Conservation (phyloP, 2,888 invertebrate genomes). For the Rotaria socialis region DNA sequence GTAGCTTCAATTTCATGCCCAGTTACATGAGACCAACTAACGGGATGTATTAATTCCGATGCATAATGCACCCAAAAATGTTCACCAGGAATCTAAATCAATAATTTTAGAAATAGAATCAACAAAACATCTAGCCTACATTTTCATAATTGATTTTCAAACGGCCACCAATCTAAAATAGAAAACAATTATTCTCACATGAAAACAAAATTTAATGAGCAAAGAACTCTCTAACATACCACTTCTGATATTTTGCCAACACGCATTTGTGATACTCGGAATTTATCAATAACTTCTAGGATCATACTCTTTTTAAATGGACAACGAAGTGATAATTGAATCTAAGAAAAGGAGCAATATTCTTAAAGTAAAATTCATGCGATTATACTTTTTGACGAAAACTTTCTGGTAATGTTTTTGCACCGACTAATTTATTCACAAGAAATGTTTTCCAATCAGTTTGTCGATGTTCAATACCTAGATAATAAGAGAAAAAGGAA, state of each 20-base stretch:
- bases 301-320: slow-evolving; percentile 67
- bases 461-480: slow-evolving; percentile 82
- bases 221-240: neutral
- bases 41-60: slow-evolving; percentile 85
- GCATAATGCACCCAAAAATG: slow-evolving; percentile 95
- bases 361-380: slow-evolving; percentile 1
- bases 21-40: slow-evolving; percentile 87
- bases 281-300: slow-evolving; percentile 91
- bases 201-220: too few species aligned
- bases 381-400: slow-evolving; percentile 74
- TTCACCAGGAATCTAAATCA: slow-evolving; percentile 54
- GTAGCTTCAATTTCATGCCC: slow-evolving; percentile 84
- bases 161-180: slow-evolving; percentile 71
- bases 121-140: slow-evolving; percentile 61
- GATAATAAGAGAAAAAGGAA: slow-evolving; percentile 36
- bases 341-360: neutral
- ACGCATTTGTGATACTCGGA: slow-evolving; percentile 80
- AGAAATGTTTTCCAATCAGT: slow-evolving; percentile 92
- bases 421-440: slow-evolving; percentile 82
- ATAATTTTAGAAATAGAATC: neutral
- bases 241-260: slow-evolving; percentile 84
- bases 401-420: slow-evolving; percentile 86
- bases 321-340: slow-evolving; percentile 16
- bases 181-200: neutral
- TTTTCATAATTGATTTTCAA: slow-evolving; percentile 75